A percentile compares a stretch with the other conserved stretches of the same genome.
These are phyloP conservation scores for Acrocera orbiculus DNA, from an alignment of 2,888 invertebrate genomes.

Conservation along the genomic window DNA sequence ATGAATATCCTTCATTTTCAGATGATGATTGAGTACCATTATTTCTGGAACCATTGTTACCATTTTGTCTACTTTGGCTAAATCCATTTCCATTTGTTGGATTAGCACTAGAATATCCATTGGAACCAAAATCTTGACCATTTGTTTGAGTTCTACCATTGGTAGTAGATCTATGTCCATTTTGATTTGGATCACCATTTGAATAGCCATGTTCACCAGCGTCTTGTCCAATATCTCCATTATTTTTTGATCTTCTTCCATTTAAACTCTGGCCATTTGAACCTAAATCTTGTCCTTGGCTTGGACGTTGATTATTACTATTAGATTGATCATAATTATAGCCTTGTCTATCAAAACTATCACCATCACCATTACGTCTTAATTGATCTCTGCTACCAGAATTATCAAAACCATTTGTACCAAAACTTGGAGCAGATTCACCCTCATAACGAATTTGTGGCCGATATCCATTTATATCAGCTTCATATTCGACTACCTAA, in stretches of 20 bases:
- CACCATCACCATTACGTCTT: too few relatives aligned
- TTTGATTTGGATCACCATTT: conserved; percentile 8
- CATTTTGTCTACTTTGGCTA: conserved; percentile 9
- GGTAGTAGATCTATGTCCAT: conserved; percentile 7
- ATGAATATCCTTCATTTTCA: conserved; percentile 10
- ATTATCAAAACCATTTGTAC: conserved; percentile 15
- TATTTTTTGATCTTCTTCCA: too few relatives aligned
- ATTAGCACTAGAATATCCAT: conserved; percentile 19
- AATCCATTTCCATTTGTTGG: conserved; percentile 13
- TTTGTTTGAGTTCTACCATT: too few relatives aligned
- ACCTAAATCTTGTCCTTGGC: too few relatives aligned
- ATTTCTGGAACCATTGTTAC: neutral
- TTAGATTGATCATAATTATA: too few relatives aligned
- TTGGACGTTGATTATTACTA: too few relatives aligned
- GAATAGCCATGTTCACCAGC: conserved; percentile 18
- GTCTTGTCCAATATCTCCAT: too few relatives aligned
- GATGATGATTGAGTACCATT: neutral
- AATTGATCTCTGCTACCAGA: conserved; percentile 15
- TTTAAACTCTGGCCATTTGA: conserved; percentile 13
- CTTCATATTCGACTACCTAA: conserved; percentile 64
- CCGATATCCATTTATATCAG: conserved; percentile 64
- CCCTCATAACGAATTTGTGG: conserved; percentile 71
- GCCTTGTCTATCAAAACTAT: too few relatives aligned
- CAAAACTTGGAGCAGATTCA: conserved; percentile 27
- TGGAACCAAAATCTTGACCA: conserved; percentile 14